Percentiles rank a stretch among this genome's conserved stretches.
These are phyloP conservation scores for Junonia oenone DNA, from an alignment of 2,888 invertebrate species.

Conservation along the genomic window DNA sequence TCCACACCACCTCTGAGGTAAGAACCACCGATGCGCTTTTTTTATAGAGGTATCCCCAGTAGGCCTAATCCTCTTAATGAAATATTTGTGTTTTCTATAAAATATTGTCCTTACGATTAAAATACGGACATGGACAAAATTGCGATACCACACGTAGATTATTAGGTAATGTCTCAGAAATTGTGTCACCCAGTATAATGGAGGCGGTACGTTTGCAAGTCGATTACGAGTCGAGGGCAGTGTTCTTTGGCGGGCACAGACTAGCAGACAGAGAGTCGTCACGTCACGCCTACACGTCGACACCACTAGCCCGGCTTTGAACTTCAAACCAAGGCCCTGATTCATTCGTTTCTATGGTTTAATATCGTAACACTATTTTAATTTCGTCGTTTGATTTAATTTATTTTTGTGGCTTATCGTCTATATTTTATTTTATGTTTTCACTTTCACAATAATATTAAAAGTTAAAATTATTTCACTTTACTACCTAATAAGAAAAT, in stretches of 20 bases:
- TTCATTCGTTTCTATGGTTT: background rate
- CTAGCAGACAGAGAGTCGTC: conserved; percentile 55
- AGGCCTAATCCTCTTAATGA: conserved; percentile 68
- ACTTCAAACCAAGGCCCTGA: conserved; percentile 11
- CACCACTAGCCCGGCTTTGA: conserved; percentile 15
- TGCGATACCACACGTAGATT: conserved; percentile 47
- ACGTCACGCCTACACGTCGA: conserved; percentile 22
- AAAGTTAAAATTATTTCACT: background rate
- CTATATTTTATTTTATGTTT: background rate
- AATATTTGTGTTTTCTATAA: background rate
- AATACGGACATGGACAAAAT: conserved; percentile 43
- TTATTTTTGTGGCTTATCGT: background rate
- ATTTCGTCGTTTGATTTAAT: no score
- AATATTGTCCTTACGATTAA: conserved; percentile 17
- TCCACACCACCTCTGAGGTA: conserved; percentile 76
- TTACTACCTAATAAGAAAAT: no score
- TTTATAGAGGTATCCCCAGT: conserved; percentile 75
- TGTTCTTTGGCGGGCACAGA: conserved; percentile 45
- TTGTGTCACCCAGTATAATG: conserved; percentile 70
- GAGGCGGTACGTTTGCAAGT: conserved; percentile 67
- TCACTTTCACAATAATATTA: background rate
- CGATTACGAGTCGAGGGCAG: conserved; percentile 58
- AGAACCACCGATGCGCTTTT: conserved; percentile 72
- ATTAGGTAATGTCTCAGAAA: conserved; percentile 69
- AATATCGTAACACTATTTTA: background rate